Base-by-base conservation (phyloP, 2,113 vertebrate species). In the Barnardius zonarius region DNA sequence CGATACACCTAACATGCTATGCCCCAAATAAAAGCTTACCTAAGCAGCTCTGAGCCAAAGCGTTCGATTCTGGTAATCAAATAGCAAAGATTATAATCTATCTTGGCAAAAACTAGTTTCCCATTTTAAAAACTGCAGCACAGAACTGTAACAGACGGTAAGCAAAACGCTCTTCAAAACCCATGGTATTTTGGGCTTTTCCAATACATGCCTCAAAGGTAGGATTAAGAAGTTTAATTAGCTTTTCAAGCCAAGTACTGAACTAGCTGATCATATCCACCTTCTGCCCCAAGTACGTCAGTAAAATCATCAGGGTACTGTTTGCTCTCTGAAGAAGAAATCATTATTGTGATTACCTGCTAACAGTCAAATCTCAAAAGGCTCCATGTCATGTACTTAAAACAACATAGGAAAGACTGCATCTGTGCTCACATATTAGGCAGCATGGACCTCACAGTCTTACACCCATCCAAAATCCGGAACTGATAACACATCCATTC, bases 201-300 rank as follows among this genome's bases (percentile, higher is more conserved):
- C 83, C 70, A 87, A 86, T 22, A 86, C 55, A 70, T 37, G 52
- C 46, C 75, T 86, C 76, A 94, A 52, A 82, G 61, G 70, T 5
- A 94, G 33, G 31, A 95, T 86, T 91, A 95, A 80, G 80, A 88
- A 76, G 46, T 92, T 96, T 96, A 96, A 98, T 92, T 95, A 97
- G 93, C 51, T 86, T 79, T 90, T 62, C 16, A 55, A 41, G 39
- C 63, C 63, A 93, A 81, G 62, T 35, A 80, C 51, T 78, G 69
- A 96, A 76, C 48, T 80, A 97, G 94, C 85, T 96, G 82, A 95
- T 92, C n/a, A 22, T 49, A 61, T 80, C 72, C 86, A 86, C 83
- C 83, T 90, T 87, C 79, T 79, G 97, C 92, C 96, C 94, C 81
- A 92, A 62, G 62, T 93, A 54, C 51, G 5, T 97, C 94, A 97